These are phyloP conservation scores for Xenops minutus DNA, from an alignment of 2,797 vertebrate species.

Conservation along the genomic window DNA sequence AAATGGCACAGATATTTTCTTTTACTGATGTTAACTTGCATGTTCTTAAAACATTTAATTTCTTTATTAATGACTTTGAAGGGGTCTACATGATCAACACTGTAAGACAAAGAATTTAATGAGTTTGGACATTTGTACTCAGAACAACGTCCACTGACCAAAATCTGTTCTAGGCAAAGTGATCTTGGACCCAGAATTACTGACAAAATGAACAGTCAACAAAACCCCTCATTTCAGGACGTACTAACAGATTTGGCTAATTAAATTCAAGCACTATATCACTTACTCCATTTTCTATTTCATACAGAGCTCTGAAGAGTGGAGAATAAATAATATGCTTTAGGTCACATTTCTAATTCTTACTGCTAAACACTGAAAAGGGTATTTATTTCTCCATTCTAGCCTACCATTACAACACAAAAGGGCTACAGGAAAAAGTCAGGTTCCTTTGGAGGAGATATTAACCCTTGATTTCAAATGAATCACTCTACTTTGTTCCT, in stretches of 20 bases:
- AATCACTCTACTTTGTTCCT: not conserved
- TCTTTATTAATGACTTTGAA: not conserved
- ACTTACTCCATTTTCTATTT: not conserved
- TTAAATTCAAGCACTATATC: not conserved
- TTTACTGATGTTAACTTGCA: not conserved
- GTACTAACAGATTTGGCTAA: not conserved
- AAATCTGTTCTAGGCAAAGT: not conserved
- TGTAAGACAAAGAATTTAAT: not conserved
- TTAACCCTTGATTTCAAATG: not conserved
- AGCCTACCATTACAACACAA: not conserved
- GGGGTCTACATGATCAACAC: not conserved
- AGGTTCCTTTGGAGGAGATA: not conserved
- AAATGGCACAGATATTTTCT: not conserved
- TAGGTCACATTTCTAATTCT: not conserved
- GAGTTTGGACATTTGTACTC: not conserved
- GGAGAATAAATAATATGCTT: not conserved
- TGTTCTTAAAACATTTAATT: not conserved
- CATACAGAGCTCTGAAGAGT: not conserved
- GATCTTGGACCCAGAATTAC: not conserved
- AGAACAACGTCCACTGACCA: not conserved
- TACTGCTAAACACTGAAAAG: not conserved
- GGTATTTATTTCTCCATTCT: not conserved
- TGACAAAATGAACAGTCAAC: not conserved
- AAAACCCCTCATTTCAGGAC: not conserved
- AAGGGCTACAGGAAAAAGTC: not conserved